These are phyloP conservation scores for Esox masquinongy DNA, from an alignment of 2,797 vertebrate genomes.

Conservation along the genomic window DNA sequence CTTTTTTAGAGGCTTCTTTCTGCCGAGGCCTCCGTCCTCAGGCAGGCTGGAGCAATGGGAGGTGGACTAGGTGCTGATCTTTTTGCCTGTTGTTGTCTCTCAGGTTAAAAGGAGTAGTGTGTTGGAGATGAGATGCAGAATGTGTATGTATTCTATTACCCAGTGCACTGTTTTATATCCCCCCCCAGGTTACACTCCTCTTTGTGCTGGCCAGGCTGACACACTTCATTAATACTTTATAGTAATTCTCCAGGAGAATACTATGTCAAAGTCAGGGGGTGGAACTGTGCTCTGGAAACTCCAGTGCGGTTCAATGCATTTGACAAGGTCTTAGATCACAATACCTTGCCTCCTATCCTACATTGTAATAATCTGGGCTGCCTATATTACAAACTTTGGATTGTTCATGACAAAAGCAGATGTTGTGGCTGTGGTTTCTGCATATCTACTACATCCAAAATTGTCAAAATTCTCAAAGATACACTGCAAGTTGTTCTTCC, in stretches of 20 bases:
- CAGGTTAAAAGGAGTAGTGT: slow-evolving; percentile 30
- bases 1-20: slow-evolving; percentile 51
- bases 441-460: background rate
- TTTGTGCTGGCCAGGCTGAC: slow-evolving; percentile 42
- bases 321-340: slow-evolving; percentile 33
- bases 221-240: slow-evolving; percentile 57
- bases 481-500: too few relatives aligned
- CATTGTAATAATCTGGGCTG: slow-evolving; percentile 28
- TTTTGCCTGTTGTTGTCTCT: slow-evolving; percentile 28
- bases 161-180: slow-evolving; percentile 29
- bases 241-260: slow-evolving; percentile 49
- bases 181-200: slow-evolving; percentile 38
- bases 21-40: slow-evolving; percentile 26
- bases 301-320: slow-evolving; percentile 29
- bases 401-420: slow-evolving; percentile 28
- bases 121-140: slow-evolving; percentile 29
- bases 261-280: slow-evolving; percentile 48
- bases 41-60: background rate
- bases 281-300: slow-evolving; percentile 26
- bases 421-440: background rate
- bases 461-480: background rate
- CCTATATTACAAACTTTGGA: slow-evolving; percentile 36
- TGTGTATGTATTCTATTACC: slow-evolving; percentile 12
- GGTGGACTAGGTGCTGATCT: background rate
- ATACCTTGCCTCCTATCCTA: slow-evolving; percentile 22